A percentile compares a stretch with the other conserved stretches of the same genome.
These are phyloP conservation scores for Hystrix cristata DNA, from an alignment of 2,113 vertebrate species.

Conservation along the genomic window DNA sequence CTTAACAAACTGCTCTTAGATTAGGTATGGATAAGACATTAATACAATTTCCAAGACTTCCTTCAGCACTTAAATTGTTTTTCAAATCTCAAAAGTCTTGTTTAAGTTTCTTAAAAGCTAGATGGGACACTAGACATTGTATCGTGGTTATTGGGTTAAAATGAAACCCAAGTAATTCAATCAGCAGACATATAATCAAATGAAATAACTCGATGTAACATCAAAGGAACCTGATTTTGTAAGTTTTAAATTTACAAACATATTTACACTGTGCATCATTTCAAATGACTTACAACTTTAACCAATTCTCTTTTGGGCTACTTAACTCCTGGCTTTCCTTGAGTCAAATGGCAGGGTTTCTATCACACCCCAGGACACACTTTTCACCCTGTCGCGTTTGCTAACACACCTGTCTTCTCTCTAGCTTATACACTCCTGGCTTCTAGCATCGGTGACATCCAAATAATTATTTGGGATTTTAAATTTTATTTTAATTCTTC, in stretches of 20 bases:
- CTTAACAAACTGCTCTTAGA: neutral
- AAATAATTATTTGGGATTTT: neutral
- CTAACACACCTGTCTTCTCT: neutral
- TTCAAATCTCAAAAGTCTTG: neutral
- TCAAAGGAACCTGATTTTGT: neutral
- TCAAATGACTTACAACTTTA: neutral
- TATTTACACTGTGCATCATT: neutral
- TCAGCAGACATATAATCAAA: neutral
- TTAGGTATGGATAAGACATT: neutral
- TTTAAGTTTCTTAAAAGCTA: neutral
- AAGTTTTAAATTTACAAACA: slow-evolving; percentile 32
- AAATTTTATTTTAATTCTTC: neutral
- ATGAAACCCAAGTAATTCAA: neutral
- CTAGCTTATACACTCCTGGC: neutral
- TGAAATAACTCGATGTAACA: neutral
- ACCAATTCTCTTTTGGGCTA: neutral
- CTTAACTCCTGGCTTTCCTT: neutral
- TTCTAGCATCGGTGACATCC: neutral
- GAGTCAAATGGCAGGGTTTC: neutral
- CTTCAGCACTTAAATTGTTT: neutral
- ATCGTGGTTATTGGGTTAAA: neutral
- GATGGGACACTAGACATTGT: neutral
- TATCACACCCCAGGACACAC: neutral
- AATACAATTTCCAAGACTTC: neutral
- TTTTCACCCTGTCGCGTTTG: neutral